A percentile compares a stretch with the other conserved stretches of the same genome.
Evolutionary conservation across 2,113 vertebrate genomes (phyloP).

Genomic region (Xerus inauris): DNA sequence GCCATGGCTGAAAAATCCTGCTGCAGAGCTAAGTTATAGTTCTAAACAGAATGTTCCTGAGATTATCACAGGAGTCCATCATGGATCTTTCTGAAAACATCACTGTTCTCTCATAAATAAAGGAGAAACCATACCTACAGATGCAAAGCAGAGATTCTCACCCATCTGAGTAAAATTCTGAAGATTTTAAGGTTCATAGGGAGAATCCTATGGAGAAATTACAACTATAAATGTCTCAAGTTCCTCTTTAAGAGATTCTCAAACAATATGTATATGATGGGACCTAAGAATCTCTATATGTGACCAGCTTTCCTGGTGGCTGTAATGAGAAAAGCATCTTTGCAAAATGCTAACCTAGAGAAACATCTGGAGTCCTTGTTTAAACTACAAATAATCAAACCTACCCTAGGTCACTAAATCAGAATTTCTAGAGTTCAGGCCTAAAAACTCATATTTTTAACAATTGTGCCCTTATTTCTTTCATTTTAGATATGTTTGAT

Average conservation of each 20-base stretch:
- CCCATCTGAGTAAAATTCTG: not conserved
- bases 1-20: not conserved
- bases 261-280: not conserved
- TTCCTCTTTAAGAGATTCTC: not conserved
- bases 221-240: not conserved
- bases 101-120: not conserved
- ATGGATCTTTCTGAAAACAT: not conserved
- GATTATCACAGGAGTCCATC: not conserved
- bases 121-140: not conserved
- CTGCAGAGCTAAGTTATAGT: not conserved
- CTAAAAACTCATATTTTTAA: conserved; percentile 3
- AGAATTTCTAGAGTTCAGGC: not conserved
- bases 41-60: not conserved
- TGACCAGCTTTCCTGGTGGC: not conserved
- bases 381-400: not conserved
- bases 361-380: not conserved
- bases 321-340: conserved; percentile 2
- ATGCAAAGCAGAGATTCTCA: not conserved
- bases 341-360: not conserved
- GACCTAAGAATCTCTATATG: not conserved
- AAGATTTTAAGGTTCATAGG: not conserved
- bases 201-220: not conserved
- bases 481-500: not conserved
- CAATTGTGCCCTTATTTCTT: not conserved
- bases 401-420: not conserved